These are phyloP conservation scores for Eupithecia inturbata DNA, from an alignment of 2,888 invertebrate genomes.

Conservation along the genomic window DNA sequence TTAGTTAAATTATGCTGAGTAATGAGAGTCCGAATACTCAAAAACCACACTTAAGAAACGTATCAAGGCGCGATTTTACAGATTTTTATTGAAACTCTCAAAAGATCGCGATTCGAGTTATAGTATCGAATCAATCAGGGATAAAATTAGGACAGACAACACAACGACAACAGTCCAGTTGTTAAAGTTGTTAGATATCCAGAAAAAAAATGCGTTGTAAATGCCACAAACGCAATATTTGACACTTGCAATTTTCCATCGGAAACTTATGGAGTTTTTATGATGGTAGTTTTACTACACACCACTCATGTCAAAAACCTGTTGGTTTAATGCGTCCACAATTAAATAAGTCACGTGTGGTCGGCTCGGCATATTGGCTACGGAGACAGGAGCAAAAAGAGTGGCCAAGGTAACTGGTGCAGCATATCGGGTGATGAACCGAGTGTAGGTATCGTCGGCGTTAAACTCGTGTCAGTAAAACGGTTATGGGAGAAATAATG, in stretches of 20 bases:
- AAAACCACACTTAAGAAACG: too few species aligned
- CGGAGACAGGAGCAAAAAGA: conserved; percentile 61
- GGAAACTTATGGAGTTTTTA: neutral
- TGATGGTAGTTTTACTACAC: conserved; percentile 2
- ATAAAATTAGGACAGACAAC: neutral
- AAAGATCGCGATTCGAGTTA: neutral
- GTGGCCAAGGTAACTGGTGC: conserved; percentile 65
- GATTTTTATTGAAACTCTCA: neutral
- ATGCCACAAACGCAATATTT: neutral
- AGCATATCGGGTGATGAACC: conserved; percentile 51
- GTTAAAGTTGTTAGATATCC: neutral
- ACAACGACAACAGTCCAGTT: neutral
- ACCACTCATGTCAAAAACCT: conserved; percentile 28
- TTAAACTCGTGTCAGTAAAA: neutral
- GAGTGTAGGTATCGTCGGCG: conserved; percentile 38
- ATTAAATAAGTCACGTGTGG: conserved; percentile 44
- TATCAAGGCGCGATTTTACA: neutral
- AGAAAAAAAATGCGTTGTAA: neutral
- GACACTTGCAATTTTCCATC: neutral
- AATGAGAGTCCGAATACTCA: too few species aligned
- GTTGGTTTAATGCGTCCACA: conserved; percentile 32
- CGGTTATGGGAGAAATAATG: neutral
- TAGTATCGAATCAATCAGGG: neutral
- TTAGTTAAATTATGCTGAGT: too few species aligned
- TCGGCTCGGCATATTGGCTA: conserved; percentile 55